A percentile compares a stretch with the other conserved stretches of the same genome.
Conservation (phyloP, 2,888 invertebrate species). For the Oscheius sp. region DNA sequence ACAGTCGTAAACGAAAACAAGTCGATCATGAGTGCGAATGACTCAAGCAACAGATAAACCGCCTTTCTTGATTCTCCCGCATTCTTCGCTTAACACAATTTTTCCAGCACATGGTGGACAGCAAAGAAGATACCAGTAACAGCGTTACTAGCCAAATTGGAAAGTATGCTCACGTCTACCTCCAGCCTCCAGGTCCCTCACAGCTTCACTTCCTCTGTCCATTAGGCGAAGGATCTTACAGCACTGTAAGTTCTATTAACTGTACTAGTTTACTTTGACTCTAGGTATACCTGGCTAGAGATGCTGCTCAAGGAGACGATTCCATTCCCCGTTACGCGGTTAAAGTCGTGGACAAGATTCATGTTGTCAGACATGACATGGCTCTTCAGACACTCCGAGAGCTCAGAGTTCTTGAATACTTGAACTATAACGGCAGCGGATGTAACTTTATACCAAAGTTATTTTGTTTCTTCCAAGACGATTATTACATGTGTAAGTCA, state of each 20-base stretch:
- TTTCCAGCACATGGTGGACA: too few species aligned
- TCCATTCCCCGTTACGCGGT: constrained; percentile 43
- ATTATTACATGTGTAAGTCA: constrained; percentile 82
- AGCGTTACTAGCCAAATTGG: too few species aligned
- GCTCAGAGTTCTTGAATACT: constrained; percentile 89
- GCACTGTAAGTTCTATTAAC: constrained; percentile 80
- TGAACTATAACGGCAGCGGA: constrained; percentile 80
- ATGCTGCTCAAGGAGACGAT: constrained; percentile 24
- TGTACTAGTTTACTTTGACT: not conserved
- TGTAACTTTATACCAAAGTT: constrained; percentile 90
- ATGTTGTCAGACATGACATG: constrained; percentile 43
- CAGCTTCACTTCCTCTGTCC: constrained; percentile 90
- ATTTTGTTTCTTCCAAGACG: constrained; percentile 95
- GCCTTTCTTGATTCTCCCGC: not conserved
- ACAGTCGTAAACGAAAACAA: constrained; percentile 22
- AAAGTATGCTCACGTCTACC: not conserved
- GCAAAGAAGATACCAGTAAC: too few species aligned
- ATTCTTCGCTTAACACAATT: not conserved
- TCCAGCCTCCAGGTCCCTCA: not conserved
- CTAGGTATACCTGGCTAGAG: constrained; percentile 48
- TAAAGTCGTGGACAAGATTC: constrained; percentile 46
- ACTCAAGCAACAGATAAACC: constrained; percentile 9
- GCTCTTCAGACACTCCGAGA: constrained; percentile 89
- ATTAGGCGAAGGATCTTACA: constrained; percentile 96
- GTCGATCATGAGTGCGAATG: constrained; percentile 15